Percentiles rank a stretch among this genome's conserved stretches.
Conservation (phyloP, 2,113 vertebrate genomes). For the Pleuronectes platessa region DNA sequence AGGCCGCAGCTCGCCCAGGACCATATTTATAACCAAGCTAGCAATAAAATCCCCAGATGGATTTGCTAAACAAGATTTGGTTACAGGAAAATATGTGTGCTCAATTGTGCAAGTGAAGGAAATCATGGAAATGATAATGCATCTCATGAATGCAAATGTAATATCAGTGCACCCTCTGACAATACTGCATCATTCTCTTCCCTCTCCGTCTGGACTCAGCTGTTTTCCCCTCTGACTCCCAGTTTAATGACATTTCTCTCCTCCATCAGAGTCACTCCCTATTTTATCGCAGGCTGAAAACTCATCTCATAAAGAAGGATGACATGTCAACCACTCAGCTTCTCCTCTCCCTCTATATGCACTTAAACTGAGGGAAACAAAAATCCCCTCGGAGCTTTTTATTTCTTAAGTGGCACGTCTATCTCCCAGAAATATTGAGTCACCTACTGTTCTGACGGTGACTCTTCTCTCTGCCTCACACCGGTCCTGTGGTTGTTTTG, state of each 20-base stretch:
- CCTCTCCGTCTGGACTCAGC: conserved; percentile 53
- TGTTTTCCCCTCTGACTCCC: conserved; percentile 49
- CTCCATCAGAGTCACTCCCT: conserved; percentile 45
- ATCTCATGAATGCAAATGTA: background rate
- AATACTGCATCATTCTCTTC: background rate
- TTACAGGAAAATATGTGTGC: background rate
- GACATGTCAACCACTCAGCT: conserved; percentile 39
- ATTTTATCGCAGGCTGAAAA: conserved; percentile 47
- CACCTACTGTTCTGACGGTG: background rate
- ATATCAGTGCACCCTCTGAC: background rate
- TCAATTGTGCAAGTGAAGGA: background rate
- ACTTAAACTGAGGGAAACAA: background rate
- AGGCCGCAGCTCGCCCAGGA: conserved; percentile 3
- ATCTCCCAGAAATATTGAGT: conserved; percentile 1
- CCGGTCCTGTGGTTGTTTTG: background rate
- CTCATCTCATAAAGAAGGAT: conserved; percentile 51
- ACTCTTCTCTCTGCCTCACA: background rate
- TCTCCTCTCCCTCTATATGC: conserved; percentile 12
- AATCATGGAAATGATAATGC: background rate
- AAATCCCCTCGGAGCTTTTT: conserved; percentile 4
- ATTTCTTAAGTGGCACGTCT: conserved; percentile 16
- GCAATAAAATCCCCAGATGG: background rate
- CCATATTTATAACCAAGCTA: background rate
- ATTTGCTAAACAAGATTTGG: background rate
- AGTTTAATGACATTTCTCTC: conserved; percentile 61